Percentiles rank a stretch among this genome's conserved stretches.
phyloP scores from a whole-genome alignment of 1,140 invertebrate genomes.

The Orchesella cincta region DNA sequence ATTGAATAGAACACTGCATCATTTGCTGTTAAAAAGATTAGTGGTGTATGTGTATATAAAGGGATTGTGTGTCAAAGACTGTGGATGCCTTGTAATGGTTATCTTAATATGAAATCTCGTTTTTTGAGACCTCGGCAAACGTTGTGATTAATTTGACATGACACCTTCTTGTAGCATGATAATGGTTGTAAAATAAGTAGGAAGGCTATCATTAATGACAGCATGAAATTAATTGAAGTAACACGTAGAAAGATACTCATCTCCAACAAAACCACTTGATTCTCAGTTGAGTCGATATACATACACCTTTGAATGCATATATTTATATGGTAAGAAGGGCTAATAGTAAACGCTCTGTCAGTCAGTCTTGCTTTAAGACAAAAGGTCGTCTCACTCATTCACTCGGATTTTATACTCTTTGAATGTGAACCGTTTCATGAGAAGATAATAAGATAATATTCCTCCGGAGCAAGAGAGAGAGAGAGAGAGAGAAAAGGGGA shows the following conservation, averaged over 20 bases:
- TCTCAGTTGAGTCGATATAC: too few species aligned
- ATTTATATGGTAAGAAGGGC: too few species aligned
- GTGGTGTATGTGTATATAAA: not conserved
- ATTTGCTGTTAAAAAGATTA: slow-evolving; percentile 23
- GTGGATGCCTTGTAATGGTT: not conserved
- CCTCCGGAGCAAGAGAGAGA: not conserved
- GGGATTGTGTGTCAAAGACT: slow-evolving; percentile 1
- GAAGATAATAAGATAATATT: not conserved
- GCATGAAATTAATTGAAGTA: slow-evolving; percentile 27
- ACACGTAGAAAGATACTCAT: not conserved
- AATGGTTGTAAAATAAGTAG: slow-evolving; percentile 13
- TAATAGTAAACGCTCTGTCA: too few species aligned
- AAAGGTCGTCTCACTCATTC: slow-evolving; percentile 1
- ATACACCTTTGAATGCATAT: too few species aligned
- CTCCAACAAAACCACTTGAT: too few species aligned
- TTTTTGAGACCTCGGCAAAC: not conserved
- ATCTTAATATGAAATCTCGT: slow-evolving; percentile 5
- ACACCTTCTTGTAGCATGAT: slow-evolving; percentile 26
- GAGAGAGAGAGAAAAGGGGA: not conserved
- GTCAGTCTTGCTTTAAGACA: not conserved
- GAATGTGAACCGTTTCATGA: not conserved
- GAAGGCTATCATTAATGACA: slow-evolving; percentile 29
- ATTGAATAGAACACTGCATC: not conserved
- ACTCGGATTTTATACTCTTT: too few species aligned
- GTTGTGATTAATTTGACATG: slow-evolving; percentile 24